Evolutionary conservation across 1,140 invertebrate genomes (phyloP).

Genomic region (Calycopis cecrops): DNA sequence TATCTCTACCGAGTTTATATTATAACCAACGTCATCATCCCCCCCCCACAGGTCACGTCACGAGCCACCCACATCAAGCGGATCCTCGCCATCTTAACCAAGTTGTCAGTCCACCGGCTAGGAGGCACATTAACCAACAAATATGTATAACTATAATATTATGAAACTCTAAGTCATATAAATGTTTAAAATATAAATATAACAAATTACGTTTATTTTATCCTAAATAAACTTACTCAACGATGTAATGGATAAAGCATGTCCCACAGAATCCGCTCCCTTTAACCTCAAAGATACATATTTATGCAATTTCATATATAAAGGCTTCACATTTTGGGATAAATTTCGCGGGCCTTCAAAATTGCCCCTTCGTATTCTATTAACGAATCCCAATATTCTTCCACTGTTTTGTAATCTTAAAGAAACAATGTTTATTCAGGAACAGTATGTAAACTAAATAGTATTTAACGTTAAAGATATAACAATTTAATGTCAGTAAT

Average conservation of each 20-base stretch:
- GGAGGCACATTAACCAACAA: too few species aligned
- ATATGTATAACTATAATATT: too few species aligned
- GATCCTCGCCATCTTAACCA: too few species aligned
- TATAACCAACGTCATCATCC: too few species aligned
- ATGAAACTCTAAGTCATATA: too few species aligned
- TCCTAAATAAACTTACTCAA: conserved; percentile 66
- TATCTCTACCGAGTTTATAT: too few species aligned
- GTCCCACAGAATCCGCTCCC: conserved; percentile 48
- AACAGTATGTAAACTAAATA: too few species aligned
- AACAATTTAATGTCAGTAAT: background rate
- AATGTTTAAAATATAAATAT: too few species aligned
- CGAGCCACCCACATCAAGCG: too few species aligned
- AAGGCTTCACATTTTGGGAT: conserved; percentile 65
- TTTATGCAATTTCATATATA: conserved; percentile 75
- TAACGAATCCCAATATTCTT: conserved; percentile 78
- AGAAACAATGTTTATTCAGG: background rate
- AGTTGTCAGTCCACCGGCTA: too few species aligned
- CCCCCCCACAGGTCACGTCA: too few species aligned
- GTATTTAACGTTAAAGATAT: background rate
- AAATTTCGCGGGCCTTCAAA: conserved; percentile 66
- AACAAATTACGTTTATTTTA: conserved; percentile 3
- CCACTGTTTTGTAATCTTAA: conserved; percentile 47
- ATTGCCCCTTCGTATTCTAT: conserved; percentile 73
- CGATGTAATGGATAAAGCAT: conserved; percentile 74
- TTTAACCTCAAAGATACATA: conserved; percentile 66